Base-by-base conservation (phyloP, 2,888 invertebrate species). In the Lepidochrysops patricia region DNA sequence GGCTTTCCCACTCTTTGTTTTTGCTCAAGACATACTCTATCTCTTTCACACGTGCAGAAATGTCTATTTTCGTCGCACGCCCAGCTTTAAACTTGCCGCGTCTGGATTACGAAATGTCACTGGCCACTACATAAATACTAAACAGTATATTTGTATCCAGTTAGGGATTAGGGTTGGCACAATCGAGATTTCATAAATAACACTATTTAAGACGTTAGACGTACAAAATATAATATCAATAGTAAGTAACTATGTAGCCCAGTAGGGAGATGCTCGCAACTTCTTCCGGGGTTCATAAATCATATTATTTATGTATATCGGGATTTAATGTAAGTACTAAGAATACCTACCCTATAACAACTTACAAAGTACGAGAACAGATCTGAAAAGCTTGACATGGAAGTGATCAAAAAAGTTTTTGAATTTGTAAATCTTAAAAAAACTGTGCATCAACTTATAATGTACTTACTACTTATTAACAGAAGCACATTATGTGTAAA, bases 81-180 rank as follows among this genome's bases (percentile, higher is more conserved):
- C 13, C 26, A 49, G 49, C n/a, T 50, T n/a, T 26, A 26, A 26
- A 26, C 26, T n/a, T 6, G 12, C n/a, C 6, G 50, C 25, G 26
- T 26, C 50, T 50, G 50, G n/a, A 26, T 25, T 50, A 25, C 13
- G 23, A 50, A 50, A 50, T 26, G 50, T 50, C 50, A 50, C 25
- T 26, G 50, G 26, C 50, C 50, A 50, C 43, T 43, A 26, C 50
- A 50, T 13, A 50, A 50, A 50, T 25, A 50, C n/a, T n/a, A n/a
- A n/a, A n/a, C 2, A 26, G 5, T 50, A 23, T 49, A 26, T 50
- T 26, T 26, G 13, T 26, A 50, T 50, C n/a, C 50, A 26, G 50
- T 26, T 26, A 12, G 49, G 25, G 6, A 50, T 26, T 26, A 26
- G 13, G 13, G 37, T n/a, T 23, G 23, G 4, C 23, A 23, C 25